A percentile compares a stretch with the other conserved stretches of the same genome.
Evolutionary conservation across 2,888 invertebrate species (phyloP).

Genomic region (Mythimna albipuncta): DNA sequence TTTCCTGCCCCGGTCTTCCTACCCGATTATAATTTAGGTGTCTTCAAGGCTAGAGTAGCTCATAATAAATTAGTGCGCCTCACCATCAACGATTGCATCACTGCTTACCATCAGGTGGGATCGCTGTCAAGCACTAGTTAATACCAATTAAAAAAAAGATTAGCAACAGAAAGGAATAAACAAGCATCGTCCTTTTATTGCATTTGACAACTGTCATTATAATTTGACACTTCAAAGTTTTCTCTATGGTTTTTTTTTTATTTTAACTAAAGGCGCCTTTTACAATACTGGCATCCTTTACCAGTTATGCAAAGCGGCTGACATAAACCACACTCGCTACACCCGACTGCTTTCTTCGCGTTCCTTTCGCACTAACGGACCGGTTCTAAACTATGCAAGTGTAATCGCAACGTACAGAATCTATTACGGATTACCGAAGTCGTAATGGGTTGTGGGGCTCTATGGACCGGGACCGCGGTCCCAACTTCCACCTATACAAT

Average conservation of each 20-base stretch:
- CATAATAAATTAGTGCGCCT: too few species aligned
- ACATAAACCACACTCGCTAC: constrained; percentile 7
- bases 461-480: too few species aligned
- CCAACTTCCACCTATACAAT: too few species aligned
- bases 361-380: constrained; percentile 28
- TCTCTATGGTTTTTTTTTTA: background rate
- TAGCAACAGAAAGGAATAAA: too few species aligned
- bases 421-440: constrained; percentile 39
- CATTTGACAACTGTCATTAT: background rate
- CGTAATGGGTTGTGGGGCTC: constrained; percentile 3
- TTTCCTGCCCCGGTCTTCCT: too few species aligned
- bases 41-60: too few species aligned
- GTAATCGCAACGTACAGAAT: constrained; percentile 33
- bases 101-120: too few species aligned
- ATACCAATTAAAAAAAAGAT: too few species aligned
- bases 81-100: too few species aligned
- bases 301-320: constrained; percentile 14
- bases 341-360: constrained; percentile 37
- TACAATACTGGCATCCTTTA: background rate
- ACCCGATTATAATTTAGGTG: too few species aligned
- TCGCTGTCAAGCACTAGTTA: too few species aligned
- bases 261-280: too few species aligned
- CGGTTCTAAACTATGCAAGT: constrained; percentile 33
- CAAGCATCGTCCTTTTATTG: background rate
- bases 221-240: background rate